Base-by-base conservation (phyloP, 2,113 vertebrate species). In the Pholis gunnellus region DNA sequence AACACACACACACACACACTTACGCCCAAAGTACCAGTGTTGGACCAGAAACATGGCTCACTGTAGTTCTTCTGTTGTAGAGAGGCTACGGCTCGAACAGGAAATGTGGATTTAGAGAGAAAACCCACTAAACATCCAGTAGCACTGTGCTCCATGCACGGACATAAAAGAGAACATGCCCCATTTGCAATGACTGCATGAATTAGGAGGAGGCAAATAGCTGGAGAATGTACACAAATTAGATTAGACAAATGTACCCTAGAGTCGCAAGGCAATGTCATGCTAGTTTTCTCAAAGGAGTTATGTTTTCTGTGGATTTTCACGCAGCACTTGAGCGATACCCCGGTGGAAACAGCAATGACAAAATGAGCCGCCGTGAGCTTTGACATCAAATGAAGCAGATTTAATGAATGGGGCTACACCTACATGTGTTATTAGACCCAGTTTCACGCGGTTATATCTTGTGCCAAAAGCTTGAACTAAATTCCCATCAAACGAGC, bases 181-280 rank as follows among this genome's bases (percentile, higher is more conserved):
- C 73, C 22, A 64, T 85, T 88, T 74, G 17, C 40, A 79, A 38
- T 29, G 20, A 75, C 75, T 59, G 78, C 75, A 31, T 36, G 71
- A 50, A 75, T 75, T 46, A 56, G 88, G 74, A 60, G 31, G 10
- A 75, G 83, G 66, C 72, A 71, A 87, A 77, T 34, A 83, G 48
- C 52, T 67, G 27, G 56, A 78, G 54, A 72, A 75, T 83, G n/a
- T 68, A 64, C 52, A 83, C 52, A 87, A 46, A 89, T 87, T 54
- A 38, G 59, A 87, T 78, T 70, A 60, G 64, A 79, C 46, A 78
- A 87, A 80, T 34, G 52, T 44, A 50, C 46, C 57, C 68, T 15
- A 31, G 44, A 65, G 40, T 78, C 64, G 46, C 48, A 18, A 73
- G 5, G 65, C 69, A 86, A 70, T 73, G 66, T 40, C 69, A 69